A percentile compares a stretch with the other conserved stretches of the same genome.
Evolutionary conservation across 2,113 vertebrate genomes (phyloP).

Genomic region (Pampusana beccarii): DNA sequence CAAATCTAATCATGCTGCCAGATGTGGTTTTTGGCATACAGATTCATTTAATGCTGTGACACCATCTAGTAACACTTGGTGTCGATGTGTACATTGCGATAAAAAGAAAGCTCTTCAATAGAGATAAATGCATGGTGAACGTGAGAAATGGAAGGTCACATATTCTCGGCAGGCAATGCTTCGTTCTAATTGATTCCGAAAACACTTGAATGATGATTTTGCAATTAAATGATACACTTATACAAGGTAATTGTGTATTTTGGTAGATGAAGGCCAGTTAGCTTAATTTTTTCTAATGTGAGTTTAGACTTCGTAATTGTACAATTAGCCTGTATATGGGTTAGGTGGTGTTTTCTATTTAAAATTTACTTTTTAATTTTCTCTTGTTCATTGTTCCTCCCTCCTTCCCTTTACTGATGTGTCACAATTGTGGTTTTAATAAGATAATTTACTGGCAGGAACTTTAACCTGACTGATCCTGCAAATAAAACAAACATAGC

Average conservation of each 20-base stretch:
- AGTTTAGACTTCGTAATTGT: not conserved
- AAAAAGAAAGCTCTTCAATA: not conserved
- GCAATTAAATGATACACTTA: not conserved
- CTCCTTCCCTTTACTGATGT: not conserved
- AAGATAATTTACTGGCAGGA: not conserved
- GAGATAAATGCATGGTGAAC: not conserved
- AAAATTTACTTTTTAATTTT: not conserved
- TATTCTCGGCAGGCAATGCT: not conserved
- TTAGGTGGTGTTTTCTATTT: not conserved
- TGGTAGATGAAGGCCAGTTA: not conserved
- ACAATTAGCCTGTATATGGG: not conserved
- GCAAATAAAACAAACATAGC: not conserved
- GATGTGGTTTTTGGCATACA: not conserved
- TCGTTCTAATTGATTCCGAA: slow-evolving; percentile 26
- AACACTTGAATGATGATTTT: not conserved
- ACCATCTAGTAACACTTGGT: not conserved
- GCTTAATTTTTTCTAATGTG: not conserved
- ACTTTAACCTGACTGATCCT: not conserved
- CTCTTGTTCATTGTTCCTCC: not conserved
- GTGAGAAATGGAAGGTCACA: not conserved
- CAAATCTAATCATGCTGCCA: not conserved
- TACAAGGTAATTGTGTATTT: not conserved
- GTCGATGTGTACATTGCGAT: not conserved
- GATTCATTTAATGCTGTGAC: not conserved
- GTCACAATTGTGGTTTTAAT: not conserved